Evolutionary conservation across 2,888 invertebrate species (phyloP).

Genomic region (Napeogenes inachia): DNA sequence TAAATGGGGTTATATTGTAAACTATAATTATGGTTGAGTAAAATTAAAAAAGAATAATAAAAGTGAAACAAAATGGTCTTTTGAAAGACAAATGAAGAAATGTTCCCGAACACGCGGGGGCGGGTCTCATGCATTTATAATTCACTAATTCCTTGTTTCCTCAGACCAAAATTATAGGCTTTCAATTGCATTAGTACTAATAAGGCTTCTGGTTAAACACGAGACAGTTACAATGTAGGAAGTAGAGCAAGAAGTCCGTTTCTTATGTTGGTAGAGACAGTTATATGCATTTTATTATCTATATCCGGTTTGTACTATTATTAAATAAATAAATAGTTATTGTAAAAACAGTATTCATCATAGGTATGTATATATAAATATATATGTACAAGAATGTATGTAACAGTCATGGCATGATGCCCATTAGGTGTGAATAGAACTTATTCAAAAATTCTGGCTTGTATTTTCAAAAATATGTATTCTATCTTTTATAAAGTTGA

Average conservation of each 20-base stretch:
- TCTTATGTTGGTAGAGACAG: too few relatives aligned
- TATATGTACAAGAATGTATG: too few relatives aligned
- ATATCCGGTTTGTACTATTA: too few relatives aligned
- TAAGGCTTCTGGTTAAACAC: slow-evolving; percentile 39
- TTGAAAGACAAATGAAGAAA: slow-evolving; percentile 69
- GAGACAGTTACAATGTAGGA: slow-evolving; percentile 9
- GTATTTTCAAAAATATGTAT: too few relatives aligned
- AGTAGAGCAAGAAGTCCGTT: not conserved
- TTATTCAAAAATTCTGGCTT: too few relatives aligned
- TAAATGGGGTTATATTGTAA: slow-evolving; percentile 36
- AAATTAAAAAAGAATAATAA: slow-evolving; percentile 46
- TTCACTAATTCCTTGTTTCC: slow-evolving; percentile 74
- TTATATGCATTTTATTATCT: too few relatives aligned
- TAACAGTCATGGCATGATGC: too few relatives aligned
- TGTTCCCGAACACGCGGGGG: slow-evolving; percentile 59
- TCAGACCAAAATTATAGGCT: slow-evolving; percentile 67
- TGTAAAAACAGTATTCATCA: too few relatives aligned
- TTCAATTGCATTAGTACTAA: slow-evolving; percentile 75
- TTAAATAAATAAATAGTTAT: too few relatives aligned
- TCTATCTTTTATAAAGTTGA: too few relatives aligned
- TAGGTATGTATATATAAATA: too few relatives aligned
- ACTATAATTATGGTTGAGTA: slow-evolving; percentile 62
- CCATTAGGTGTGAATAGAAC: too few relatives aligned
- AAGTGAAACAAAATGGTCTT: slow-evolving; percentile 41
- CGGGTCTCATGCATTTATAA: slow-evolving; percentile 71